Conservation (phyloP, 2,113 vertebrate genomes). For the Ptilonorhynchus violaceus region DNA sequence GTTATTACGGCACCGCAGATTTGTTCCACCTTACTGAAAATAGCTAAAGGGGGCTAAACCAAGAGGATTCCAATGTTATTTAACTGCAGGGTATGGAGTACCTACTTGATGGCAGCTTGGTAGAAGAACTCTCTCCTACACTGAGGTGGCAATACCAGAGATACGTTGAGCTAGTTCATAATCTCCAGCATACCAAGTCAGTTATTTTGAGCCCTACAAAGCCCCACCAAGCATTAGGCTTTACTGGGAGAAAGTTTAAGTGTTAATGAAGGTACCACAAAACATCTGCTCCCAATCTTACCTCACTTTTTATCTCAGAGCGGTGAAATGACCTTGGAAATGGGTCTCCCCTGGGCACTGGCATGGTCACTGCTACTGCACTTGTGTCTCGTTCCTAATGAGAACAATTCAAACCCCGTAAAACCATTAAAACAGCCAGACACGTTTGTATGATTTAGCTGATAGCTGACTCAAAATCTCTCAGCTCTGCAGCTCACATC, state of each 20-base stretch:
- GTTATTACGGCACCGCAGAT: not conserved
- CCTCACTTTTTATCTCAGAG: conserved; percentile 80
- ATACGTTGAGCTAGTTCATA: not conserved
- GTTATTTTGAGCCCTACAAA: not conserved
- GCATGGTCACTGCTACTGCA: conserved; percentile 77
- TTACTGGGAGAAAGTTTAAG: not conserved
- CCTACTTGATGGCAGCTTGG: not conserved
- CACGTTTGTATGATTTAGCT: not conserved
- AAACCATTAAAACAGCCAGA: not conserved
- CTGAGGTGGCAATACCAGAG: not conserved
- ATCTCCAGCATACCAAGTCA: not conserved
- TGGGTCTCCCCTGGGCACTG: conserved; percentile 78
- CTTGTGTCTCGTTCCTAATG: conserved; percentile 89
- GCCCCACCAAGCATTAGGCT: not conserved
- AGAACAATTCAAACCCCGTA: not conserved
- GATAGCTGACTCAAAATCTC: not conserved
- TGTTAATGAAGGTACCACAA: not conserved
- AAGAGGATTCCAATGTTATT: not conserved
- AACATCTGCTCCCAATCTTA: conserved; percentile 41
- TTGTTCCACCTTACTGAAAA: not conserved
- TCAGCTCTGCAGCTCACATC: not conserved
- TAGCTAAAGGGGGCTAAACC: not conserved
- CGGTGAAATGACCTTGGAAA: conserved; percentile 89
- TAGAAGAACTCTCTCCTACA: not conserved
- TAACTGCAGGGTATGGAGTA: not conserved